Conservation (phyloP, 37 sponge, comb jelly and placozoan species). For the Petrosia ficiformis region DNA sequence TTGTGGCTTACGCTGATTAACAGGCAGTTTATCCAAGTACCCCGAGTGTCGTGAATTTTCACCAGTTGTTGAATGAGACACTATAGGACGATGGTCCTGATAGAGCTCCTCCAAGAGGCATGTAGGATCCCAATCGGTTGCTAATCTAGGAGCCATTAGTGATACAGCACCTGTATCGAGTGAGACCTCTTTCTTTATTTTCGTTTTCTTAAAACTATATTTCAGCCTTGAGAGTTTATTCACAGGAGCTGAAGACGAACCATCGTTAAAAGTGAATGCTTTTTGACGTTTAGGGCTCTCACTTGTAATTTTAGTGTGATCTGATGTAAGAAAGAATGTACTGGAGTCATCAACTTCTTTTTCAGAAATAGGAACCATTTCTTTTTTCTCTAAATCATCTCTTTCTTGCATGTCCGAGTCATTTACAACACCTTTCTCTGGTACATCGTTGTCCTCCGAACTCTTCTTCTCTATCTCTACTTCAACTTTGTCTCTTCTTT, state of each 20-base stretch:
- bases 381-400: not conserved
- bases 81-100: conserved; percentile 21
- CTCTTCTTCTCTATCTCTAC: not conserved
- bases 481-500: not conserved
- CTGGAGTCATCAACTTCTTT: no score
- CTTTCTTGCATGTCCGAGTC: not conserved
- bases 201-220: not conserved
- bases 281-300: not conserved
- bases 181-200: not conserved
- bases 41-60: conserved; percentile 54
- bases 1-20: conserved; percentile 46
- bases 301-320: not conserved
- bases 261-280: conserved; percentile 1
- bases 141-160: conserved; percentile 5
- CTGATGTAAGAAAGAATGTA: no score
- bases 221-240: not conserved
- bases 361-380: not conserved
- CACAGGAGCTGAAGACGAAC: not conserved
- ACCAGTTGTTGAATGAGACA: conserved; percentile 1
- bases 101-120: conserved; percentile 80
- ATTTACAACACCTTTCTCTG: not conserved
- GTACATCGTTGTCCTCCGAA: not conserved
- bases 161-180: not conserved
- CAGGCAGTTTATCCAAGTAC: conserved; percentile 76
- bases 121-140: conserved; percentile 69